A percentile compares a stretch with the other conserved stretches of the same genome.
Evolutionary conservation across 1,140 invertebrate genomes (phyloP).

Genomic region (Hyposmocoma kahamanoa): DNA sequence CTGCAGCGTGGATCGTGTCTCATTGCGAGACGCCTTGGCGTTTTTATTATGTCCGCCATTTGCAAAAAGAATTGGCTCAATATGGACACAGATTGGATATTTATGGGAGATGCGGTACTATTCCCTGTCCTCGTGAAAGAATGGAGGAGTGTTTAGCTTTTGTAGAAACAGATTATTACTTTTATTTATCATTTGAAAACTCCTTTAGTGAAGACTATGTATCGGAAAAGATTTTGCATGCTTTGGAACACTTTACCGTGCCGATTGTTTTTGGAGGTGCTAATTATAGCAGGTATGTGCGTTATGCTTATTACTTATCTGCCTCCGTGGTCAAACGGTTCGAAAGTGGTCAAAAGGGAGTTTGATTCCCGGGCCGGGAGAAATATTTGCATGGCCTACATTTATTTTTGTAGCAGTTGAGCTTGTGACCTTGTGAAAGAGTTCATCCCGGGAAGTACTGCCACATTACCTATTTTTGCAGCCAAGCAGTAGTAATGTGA

Average conservation of each 20-base stretch:
- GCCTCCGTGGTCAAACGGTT: too few species aligned
- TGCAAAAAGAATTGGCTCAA: conserved; percentile 22
- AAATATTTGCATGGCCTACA: too few species aligned
- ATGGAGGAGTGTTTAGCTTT: conserved; percentile 39
- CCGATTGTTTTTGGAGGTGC: conserved; percentile 50
- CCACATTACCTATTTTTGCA: too few species aligned
- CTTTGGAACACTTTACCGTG: conserved; percentile 37
- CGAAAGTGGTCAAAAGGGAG: too few species aligned
- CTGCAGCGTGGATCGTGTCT: conserved; percentile 47
- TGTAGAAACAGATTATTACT: conserved; percentile 41
- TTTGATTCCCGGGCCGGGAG: too few species aligned
- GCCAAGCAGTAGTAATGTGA: too few species aligned
- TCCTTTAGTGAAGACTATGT: conserved; percentile 42
- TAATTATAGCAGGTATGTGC: conserved; percentile 63
- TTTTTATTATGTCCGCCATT: conserved; percentile 18
- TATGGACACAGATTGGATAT: conserved; percentile 34
- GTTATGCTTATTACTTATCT: too few species aligned
- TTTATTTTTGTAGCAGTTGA: too few species aligned
- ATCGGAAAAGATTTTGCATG: conserved; percentile 39
- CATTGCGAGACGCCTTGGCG: conserved; percentile 25
- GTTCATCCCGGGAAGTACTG: too few species aligned
- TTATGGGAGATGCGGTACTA: conserved; percentile 41
- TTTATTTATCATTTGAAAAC: conserved; percentile 54
- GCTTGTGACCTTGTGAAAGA: too few species aligned
- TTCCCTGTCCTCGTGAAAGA: conserved; percentile 29